Evolutionary conservation across 2,113 vertebrate species (phyloP), one percentile per base, ranked within the genome.

Genomic region (Lates calcarifer): DNA sequence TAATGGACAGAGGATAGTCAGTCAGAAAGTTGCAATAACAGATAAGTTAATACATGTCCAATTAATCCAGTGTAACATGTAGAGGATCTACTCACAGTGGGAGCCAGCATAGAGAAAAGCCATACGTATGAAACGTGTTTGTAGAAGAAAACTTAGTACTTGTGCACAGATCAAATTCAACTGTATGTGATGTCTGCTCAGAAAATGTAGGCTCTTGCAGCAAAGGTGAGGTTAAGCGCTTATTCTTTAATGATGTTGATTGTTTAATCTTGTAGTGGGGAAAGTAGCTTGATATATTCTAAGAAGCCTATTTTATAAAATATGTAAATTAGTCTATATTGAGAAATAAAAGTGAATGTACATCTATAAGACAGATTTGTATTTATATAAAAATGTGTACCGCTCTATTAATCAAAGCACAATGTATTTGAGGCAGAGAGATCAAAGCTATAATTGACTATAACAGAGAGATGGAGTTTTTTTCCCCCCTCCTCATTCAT

Each of bases 361-460:
- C 80, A 86, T 94, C 84, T 91, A 92, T 84, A 63, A 78, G 87
- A 89, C 69, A 88, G 88, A 91, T 92, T 94, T 93, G 87, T 91
- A 87, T 93, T 92, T 91, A 80, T 93, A 90, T 92, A 66, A 86
- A 82, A 84, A 72, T 64, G 68, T 89, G 90, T 92, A 76, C 77
- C 43, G 51, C 84, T 92, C 90, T 90, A 89, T 91, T 90, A 90
- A 89, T 91, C 82, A 33, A 94, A 94, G 94, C 94, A 94, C 94
- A 95, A 93, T 87, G 87, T 89, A 90, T 93, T 88, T 81, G 83
- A 68, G 79, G 81, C 74, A 14, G 63, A 77, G 60, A 76, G 66
- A 66, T 88, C 63, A 87, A 82, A 82, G 69, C 70, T 91, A 77
- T 73, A 83, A 83, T 31, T 6, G 51, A 85, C n/a, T 79, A 43